A percentile compares a stretch with the other conserved stretches of the same genome.
These are phyloP conservation scores for Oscheius sp. DNA, from an alignment of 2,888 invertebrate species.

Conservation along the genomic window DNA sequence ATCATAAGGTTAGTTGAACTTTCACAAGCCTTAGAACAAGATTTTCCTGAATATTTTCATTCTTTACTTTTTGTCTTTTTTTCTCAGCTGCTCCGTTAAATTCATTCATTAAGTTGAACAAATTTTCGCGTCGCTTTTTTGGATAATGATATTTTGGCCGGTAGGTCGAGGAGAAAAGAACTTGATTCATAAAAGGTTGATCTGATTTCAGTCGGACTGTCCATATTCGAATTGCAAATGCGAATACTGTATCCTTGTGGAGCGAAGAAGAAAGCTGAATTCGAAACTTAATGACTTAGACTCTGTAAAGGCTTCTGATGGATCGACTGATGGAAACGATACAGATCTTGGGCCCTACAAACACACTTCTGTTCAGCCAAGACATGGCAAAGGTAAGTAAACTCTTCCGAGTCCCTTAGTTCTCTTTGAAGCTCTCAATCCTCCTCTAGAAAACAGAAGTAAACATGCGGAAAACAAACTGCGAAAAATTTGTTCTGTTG, in stretches of 20 bases:
- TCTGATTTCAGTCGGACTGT: conserved; percentile 51
- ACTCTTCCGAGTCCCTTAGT: not conserved
- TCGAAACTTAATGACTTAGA: conserved; percentile 59
- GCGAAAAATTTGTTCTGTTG: conserved; percentile 24
- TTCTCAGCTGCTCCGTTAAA: too few relatives aligned
- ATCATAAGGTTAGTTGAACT: conserved; percentile 62
- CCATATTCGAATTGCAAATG: conserved; percentile 59
- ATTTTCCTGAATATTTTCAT: too few relatives aligned
- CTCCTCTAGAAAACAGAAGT: not conserved
- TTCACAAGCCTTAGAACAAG: too few relatives aligned
- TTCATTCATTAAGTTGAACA: not conserved
- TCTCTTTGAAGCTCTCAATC: not conserved
- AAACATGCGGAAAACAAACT: conserved; percentile 21
- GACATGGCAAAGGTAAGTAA: not conserved
- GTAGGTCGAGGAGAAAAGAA: not conserved
- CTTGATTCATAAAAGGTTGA: not conserved
- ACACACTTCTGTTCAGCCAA: not conserved
- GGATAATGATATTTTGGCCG: not conserved
- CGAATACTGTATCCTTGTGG: conserved; percentile 56
- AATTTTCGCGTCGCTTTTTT: not conserved
- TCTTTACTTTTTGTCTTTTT: too few relatives aligned
- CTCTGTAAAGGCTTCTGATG: not conserved
- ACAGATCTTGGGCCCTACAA: conserved; percentile 7
- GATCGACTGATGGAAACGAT: not conserved
- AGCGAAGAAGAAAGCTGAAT: conserved; percentile 57